Conservation (phyloP, 2,797 vertebrate genomes). For the Anguilla pacifica region DNA sequence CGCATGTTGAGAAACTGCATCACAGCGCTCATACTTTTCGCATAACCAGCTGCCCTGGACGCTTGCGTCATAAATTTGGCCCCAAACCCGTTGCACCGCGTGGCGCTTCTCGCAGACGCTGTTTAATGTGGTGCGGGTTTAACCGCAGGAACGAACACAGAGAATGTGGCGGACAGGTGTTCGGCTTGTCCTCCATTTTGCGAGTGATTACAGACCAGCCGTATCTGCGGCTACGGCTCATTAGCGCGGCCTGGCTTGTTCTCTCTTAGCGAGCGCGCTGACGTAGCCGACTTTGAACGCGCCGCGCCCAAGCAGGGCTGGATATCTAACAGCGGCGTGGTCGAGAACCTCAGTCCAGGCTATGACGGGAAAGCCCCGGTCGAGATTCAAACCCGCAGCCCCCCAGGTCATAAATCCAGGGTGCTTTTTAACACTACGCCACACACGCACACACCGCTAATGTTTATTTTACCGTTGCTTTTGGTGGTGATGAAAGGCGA, state of each 20-base stretch:
- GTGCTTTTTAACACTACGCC: neutral
- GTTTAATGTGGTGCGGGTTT: constrained; percentile 8
- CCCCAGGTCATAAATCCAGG: neutral
- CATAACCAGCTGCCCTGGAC: neutral
- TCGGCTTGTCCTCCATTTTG: neutral
- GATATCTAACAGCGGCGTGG: neutral
- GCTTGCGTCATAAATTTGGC: constrained; percentile 17
- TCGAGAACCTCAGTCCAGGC: neutral
- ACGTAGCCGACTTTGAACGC: neutral
- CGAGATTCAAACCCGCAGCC: neutral
- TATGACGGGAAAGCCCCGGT: neutral
- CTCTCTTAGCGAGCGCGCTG: neutral
- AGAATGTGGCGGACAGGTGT: constrained; percentile 30
- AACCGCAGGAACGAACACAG: constrained; percentile 6
- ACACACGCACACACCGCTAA: neutral
- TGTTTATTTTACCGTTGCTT: neutral
- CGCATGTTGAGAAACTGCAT: neutral
- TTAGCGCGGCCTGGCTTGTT: neutral
- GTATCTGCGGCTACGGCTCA: neutral
- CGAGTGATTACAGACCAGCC: neutral
- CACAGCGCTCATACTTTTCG: neutral
- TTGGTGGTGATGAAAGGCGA: neutral
- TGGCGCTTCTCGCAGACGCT: neutral
- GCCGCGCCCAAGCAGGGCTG: neutral
- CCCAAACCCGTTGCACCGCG: neutral